These are phyloP conservation scores for Nebria brevicollis DNA, from an alignment of 2,888 invertebrate species.

Conservation along the genomic window DNA sequence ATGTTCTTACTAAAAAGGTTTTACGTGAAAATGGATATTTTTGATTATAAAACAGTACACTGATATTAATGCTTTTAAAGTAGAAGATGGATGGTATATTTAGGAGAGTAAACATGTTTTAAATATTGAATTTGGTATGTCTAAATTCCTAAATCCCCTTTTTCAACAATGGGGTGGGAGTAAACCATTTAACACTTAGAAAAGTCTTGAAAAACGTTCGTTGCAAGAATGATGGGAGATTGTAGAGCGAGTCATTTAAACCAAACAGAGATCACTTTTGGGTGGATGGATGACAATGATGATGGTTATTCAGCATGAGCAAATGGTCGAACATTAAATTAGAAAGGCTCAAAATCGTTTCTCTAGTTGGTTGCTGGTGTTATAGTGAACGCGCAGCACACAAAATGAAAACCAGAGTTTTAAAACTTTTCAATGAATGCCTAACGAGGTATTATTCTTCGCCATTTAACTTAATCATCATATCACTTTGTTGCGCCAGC, in stretches of 20 bases:
- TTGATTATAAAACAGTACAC: too few relatives aligned
- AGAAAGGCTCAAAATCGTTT: slow-evolving; percentile 59
- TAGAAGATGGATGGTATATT: too few relatives aligned
- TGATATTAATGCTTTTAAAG: too few relatives aligned
- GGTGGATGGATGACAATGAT: background rate
- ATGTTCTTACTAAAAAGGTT: too few relatives aligned
- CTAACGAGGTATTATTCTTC: slow-evolving; percentile 64
- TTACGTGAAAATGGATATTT: too few relatives aligned
- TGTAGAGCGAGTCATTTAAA: background rate
- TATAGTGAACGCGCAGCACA: slow-evolving; percentile 41
- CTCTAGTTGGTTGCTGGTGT: slow-evolving; percentile 32
- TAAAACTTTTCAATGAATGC: slow-evolving; percentile 63
- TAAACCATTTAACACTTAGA: background rate
- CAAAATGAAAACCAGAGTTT: slow-evolving; percentile 57
- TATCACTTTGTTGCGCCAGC: slow-evolving; percentile 61
- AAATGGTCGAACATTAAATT: slow-evolving; percentile 57
- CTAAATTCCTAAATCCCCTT: too few relatives aligned
- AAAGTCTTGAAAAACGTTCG: background rate
- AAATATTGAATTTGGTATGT: too few relatives aligned
- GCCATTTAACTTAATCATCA: slow-evolving; percentile 64
- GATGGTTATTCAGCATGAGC: background rate
- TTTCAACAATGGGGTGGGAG: too few relatives aligned
- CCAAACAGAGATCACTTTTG: background rate
- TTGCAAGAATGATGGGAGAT: background rate
- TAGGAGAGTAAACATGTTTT: too few relatives aligned